phyloP scores from a whole-genome alignment of 2,113 vertebrate species.

The Microcebus tavaratra region DNA sequence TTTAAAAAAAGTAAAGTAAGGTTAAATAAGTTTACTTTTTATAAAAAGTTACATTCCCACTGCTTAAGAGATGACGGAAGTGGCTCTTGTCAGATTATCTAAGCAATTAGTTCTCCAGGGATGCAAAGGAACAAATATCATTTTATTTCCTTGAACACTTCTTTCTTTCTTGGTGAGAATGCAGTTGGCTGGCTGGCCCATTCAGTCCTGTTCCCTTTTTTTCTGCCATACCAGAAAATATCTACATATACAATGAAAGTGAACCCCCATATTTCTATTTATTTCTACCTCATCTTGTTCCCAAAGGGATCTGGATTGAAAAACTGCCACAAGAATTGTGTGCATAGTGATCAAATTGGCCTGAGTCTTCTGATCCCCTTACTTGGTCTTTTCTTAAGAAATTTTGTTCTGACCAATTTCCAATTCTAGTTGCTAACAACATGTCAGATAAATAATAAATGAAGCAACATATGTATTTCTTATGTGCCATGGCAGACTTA shows the following conservation, averaged over 20 bases:
- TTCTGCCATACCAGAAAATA: neutral
- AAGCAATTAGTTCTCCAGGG: neutral
- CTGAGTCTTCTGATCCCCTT: neutral
- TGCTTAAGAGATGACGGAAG: neutral
- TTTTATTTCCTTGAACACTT: neutral
- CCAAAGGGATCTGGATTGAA: neutral
- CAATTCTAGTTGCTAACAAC: slow-evolving; percentile 40
- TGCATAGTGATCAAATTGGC: neutral
- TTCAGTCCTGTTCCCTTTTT: neutral
- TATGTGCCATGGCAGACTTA: slow-evolving; percentile 44
- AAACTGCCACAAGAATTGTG: neutral
- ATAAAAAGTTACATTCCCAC: neutral
- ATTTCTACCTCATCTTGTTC: neutral
- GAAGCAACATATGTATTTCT: slow-evolving; percentile 49
- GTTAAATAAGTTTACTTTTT: neutral
- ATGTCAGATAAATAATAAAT: slow-evolving; percentile 60
- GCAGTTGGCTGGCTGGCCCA: neutral
- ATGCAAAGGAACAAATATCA: neutral
- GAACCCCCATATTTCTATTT: neutral
- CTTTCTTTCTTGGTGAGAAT: neutral
- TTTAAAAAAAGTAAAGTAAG: neutral
- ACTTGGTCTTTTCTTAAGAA: neutral
- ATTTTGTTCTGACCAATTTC: neutral
- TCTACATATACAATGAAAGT: neutral
- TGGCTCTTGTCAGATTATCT: neutral